Evolutionary conservation across 1,140 invertebrate species (phyloP).

Genomic region (Aphidius gifuensis): DNA sequence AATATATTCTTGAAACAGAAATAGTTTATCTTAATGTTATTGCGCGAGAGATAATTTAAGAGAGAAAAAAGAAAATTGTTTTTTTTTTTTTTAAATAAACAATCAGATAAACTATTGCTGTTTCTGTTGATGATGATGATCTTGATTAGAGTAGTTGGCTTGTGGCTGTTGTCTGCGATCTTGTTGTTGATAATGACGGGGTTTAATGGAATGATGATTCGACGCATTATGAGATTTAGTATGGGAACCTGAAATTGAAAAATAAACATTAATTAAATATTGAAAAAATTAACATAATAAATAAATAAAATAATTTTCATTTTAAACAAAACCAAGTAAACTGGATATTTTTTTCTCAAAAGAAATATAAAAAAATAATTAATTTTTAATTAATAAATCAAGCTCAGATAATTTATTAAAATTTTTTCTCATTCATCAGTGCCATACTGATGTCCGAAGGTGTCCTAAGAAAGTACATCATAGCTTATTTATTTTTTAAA

Average conservation of each 20-base stretch:
- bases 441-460: too few species aligned
- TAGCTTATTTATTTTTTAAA: too few species aligned
- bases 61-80: neutral
- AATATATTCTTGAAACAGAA: too few species aligned
- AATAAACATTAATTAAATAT: slow-evolving; percentile 9
- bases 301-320: slow-evolving; percentile 1
- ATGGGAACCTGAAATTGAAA: slow-evolving; percentile 43
- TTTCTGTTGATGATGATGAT: slow-evolving; percentile 35
- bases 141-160: slow-evolving; percentile 36
- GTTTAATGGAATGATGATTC: slow-evolving; percentile 53
- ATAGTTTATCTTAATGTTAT: too few species aligned
- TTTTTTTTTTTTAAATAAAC: neutral
- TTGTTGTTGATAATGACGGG: slow-evolving; percentile 42
- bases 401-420: too few species aligned
- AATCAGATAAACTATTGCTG: slow-evolving; percentile 36
- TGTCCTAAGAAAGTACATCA: too few species aligned
- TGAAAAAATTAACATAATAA: slow-evolving; percentile 9
- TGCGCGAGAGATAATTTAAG: too few species aligned
- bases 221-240: slow-evolving; percentile 47
- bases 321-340: too few species aligned
- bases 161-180: slow-evolving; percentile 43
- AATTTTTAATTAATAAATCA: too few species aligned
- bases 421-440: too few species aligned
- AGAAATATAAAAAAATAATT: slow-evolving; percentile 1
- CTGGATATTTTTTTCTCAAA: neutral